These are phyloP conservation scores for Cynaeus angustus DNA, from an alignment of 2,888 invertebrate genomes.

Conservation along the genomic window DNA sequence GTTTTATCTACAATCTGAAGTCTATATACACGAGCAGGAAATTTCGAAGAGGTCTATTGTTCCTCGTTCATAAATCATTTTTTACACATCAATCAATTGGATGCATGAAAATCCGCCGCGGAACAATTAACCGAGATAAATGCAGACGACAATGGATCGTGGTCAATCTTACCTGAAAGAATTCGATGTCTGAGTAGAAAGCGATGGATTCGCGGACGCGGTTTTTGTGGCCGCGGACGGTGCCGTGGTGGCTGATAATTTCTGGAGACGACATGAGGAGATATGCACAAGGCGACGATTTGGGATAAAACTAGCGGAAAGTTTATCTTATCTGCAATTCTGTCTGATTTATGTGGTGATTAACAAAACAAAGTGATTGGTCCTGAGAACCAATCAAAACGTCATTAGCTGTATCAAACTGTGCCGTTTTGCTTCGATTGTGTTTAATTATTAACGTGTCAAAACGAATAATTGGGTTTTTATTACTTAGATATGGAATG, in stretches of 20 bases:
- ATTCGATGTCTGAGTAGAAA: constrained; percentile 13
- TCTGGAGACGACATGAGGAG: not conserved
- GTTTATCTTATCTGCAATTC: too few species aligned
- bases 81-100: constrained; percentile 18
- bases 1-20: constrained; percentile 15
- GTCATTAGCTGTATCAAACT: too few species aligned
- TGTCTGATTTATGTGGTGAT: too few species aligned
- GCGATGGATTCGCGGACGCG: constrained; percentile 15
- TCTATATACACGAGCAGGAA: constrained; percentile 5
- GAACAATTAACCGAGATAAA: constrained; percentile 1
- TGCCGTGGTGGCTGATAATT: constrained; percentile 27
- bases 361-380: too few species aligned
- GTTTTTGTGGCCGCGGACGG: constrained; percentile 42
- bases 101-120: constrained; percentile 12
- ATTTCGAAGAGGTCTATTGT: constrained; percentile 15
- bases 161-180: constrained; percentile 13
- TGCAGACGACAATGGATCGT: not conserved
- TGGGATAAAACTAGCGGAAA: too few species aligned
- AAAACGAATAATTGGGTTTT: too few species aligned
- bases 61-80: constrained; percentile 26
- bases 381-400: too few species aligned
- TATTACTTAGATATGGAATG: too few species aligned
- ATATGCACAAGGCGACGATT: not conserved
- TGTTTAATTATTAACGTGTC: too few species aligned
- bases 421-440: too few species aligned